Evolutionary conservation across 2,888 invertebrate species (phyloP), one percentile per base, ranked within the genome.

Genomic region (Mycogona germanica): DNA sequence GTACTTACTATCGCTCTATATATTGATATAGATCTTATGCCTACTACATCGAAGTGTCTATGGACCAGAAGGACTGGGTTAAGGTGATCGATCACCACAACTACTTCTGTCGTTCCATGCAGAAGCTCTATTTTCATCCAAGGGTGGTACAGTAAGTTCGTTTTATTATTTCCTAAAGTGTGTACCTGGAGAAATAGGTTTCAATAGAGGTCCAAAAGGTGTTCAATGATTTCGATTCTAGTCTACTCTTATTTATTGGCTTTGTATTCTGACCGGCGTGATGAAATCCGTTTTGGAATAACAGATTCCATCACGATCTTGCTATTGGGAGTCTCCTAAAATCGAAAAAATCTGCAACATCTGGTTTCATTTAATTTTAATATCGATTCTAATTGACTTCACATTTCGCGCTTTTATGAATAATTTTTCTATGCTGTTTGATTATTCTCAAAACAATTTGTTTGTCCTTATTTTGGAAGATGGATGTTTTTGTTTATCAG

Each of bases 81-180:
- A 79, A 85, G 56, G 84, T 98, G 52, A 79, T 96, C 58, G 96
- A 98, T 73, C 87, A 97, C 74, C 84, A 86, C 59, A 76, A 80
- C 60, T 93, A 86, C 74, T 82, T 84, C 68, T 98, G 98, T 69
- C 82, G 98, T 57, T 95, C 95, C 19, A 95, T 92, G 91, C 98
- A 98, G 74, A 82, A 81, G 68, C 78, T 98, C 47, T 93, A 87
- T 74, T 98, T 98, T 72, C 79, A 82, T 62, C 79, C 87, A 32
- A 73, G 88, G 56, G 93, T 96, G 51, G 88, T 93, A 58, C 84
- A 83, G 71, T 75, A 57, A 57, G 66, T 56, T 6, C 9, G 46
- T 26, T 9, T 46, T 9, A 29, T 48, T 26, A 46, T 7, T 19
- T 48, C n/a, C 12, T n/a, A n/a, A n/a, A n/a, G 9, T 42, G 32